Base-by-base conservation (phyloP, 1,140 invertebrate species). In the Drosophila novamexicana region DNA sequence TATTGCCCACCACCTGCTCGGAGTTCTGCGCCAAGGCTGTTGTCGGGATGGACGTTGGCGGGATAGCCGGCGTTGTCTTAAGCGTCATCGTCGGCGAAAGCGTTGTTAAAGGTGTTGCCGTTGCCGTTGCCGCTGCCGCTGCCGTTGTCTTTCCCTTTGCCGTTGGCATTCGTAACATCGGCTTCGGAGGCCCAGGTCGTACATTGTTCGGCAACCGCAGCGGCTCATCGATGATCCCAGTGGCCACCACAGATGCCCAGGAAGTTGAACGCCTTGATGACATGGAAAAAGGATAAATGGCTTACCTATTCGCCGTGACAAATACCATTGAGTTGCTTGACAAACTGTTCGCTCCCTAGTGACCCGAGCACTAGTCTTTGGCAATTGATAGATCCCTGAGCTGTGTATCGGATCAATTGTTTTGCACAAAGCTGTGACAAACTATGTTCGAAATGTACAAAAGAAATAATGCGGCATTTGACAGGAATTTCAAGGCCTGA, bases 201-300 rank as follows among this genome's bases (percentile, higher is more conserved):
- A 29, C 6, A 8, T 7, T 6, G 32, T 6, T 8, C 36, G 44
- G 42, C 29, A 47, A 45, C 7, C 1, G 22, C 40, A 45, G 29
- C n/a, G 52, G 34, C n/a, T 59, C 56, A 2, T 18, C 39, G 3
- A 39, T 16, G 39, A 58, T 54, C 7, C 65, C 71, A 22, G 68
- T 32, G 7, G 71, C 65, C 29, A 74, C 65, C 45, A 74, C 71
- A 2, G 52, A 62, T 12, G 71, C 65, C 65, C 65, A 74, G 3
- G 71, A 62, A 7, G 42, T n/a, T 32, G 49, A 44, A 9, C 61
- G 12, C 34, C 49, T 12, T 1, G 37, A n/a, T 37, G 49, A 42
- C 49, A 53, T 65, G 18, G 47, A 10, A 29, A 29, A 29, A 29
- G 22, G 22, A 29, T 9, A 4, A 47, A 22, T 47, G 16, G 7